phyloP scores from a whole-genome alignment of 2,888 invertebrate genomes.

The Glyphotaelius pellucidus region DNA sequence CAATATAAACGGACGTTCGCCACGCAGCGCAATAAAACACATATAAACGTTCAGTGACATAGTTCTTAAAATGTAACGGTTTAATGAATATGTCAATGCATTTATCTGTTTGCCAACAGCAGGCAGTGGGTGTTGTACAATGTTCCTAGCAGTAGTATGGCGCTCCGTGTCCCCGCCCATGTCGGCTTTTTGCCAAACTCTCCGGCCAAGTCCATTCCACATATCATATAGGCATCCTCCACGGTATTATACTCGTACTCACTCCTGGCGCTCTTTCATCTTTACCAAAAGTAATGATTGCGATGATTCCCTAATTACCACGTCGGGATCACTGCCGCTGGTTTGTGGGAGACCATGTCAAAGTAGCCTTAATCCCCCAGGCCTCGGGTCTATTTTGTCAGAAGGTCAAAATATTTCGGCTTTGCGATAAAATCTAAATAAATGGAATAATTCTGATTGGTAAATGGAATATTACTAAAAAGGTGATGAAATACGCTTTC shows the following conservation, averaged over 20 bases:
- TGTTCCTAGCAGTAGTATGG: neutral
- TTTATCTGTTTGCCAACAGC: neutral
- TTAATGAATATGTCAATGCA: neutral
- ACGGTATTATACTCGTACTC: neutral
- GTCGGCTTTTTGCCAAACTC: neutral
- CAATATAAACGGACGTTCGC: neutral
- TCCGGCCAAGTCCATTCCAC: neutral
- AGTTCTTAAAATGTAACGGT: neutral
- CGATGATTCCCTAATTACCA: neutral
- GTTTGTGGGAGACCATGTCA: neutral
- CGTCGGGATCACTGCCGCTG: neutral
- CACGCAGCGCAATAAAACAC: neutral
- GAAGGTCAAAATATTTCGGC: too few species aligned
- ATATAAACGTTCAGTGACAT: neutral
- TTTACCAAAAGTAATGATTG: neutral
- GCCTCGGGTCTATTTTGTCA: too few species aligned
- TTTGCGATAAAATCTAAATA: too few species aligned
- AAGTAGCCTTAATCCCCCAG: neutral
- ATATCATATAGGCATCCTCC: neutral
- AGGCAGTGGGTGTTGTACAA: neutral
- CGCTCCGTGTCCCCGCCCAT: neutral
- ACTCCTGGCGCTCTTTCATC: neutral
- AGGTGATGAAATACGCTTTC: too few species aligned
- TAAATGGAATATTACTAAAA: too few species aligned
- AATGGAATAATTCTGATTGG: too few species aligned